Base-by-base conservation (phyloP, 2,797 vertebrate species). In the Characodon lateralis region DNA sequence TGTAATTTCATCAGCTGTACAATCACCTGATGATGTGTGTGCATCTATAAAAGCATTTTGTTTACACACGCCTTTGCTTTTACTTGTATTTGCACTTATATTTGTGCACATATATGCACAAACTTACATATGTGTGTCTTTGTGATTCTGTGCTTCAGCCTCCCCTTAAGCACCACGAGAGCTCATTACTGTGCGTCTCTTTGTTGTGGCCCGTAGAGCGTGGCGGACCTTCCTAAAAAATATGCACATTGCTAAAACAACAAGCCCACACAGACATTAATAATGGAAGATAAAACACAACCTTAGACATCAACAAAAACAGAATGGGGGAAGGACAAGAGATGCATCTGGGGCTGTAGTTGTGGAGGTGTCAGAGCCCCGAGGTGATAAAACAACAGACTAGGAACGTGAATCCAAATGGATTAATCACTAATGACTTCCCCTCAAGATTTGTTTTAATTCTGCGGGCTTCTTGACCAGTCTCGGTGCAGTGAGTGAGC, bases 191-290 rank as follows among this genome's bases (percentile, higher is more conserved):
- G 91, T 91, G 90, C 72, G 80, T 91, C 83, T 94, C 90, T 91
- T 91, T 93, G 91, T 91, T 93, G 93, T 92, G 91, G 92, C 91
- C 93, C 81, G 78, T 90, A 92, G 91, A 93, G 92, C 92, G 91
- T 94, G 87, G 92, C 91, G 80, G 89, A 91, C 92, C 92, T 90
- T 91, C 91, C 90, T 87, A 88, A 92, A 93, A 93, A 93, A 94
- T 94, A 94, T 94, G 93, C 93, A 94, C 93, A 94, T 94, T 80
- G 85, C 92, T 93, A 92, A 93, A 94, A 93, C 91, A 93, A 93
- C 83, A 88, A 93, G 90, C 91, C 90, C 66, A 83, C 80, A 72
- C 80, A 81, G 76, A 89, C 85, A 92, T 93, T 92, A 93, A 94
- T 94, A 93, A 93, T 93, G 88, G 83, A 93, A 81, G 87, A 91